A percentile compares a stretch with the other conserved stretches of the same genome.
These are phyloP conservation scores for Taeniopygia guttata DNA, from an alignment of 2,797 vertebrate genomes.

Conservation along the genomic window DNA sequence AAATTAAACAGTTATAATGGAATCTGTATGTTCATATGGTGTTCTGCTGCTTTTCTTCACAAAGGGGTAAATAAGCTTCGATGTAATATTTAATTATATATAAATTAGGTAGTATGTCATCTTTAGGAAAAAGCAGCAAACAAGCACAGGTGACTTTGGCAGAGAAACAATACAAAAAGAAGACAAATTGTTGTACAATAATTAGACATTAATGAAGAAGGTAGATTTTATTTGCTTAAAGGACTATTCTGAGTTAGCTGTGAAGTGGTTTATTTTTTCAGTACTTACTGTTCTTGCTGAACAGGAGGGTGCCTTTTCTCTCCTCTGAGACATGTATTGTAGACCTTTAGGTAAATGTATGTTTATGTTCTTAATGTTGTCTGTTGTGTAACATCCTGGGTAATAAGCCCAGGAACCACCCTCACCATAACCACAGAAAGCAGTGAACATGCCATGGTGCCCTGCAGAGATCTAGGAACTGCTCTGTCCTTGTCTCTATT, in stretches of 20 bases:
- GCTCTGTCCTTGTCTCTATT: background rate
- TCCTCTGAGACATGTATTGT: background rate
- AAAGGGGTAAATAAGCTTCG: constrained; percentile 63
- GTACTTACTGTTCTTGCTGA: background rate
- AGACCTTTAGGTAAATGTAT: background rate
- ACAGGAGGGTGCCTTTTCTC: background rate
- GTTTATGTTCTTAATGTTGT: background rate
- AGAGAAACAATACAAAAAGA: constrained; percentile 57
- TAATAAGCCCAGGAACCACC: background rate
- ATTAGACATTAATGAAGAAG: constrained; percentile 38
- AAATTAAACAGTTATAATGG: background rate
- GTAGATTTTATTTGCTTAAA: constrained; percentile 52
- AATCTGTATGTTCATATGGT: constrained; percentile 26
- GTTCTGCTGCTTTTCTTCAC: constrained; percentile 64
- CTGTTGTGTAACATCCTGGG: background rate
- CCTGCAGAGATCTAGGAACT: background rate
- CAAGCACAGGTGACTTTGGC: background rate
- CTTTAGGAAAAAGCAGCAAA: constrained; percentile 49
- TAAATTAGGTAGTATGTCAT: constrained; percentile 65
- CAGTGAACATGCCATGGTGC: background rate
- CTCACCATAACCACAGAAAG: background rate
- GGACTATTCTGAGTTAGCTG: background rate
- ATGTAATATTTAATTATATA: constrained; percentile 75
- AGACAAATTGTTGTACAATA: constrained; percentile 37
- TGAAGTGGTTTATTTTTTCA: background rate